phyloP scores from a whole-genome alignment of 2,888 invertebrate genomes.

The Xestia xanthographa region DNA sequence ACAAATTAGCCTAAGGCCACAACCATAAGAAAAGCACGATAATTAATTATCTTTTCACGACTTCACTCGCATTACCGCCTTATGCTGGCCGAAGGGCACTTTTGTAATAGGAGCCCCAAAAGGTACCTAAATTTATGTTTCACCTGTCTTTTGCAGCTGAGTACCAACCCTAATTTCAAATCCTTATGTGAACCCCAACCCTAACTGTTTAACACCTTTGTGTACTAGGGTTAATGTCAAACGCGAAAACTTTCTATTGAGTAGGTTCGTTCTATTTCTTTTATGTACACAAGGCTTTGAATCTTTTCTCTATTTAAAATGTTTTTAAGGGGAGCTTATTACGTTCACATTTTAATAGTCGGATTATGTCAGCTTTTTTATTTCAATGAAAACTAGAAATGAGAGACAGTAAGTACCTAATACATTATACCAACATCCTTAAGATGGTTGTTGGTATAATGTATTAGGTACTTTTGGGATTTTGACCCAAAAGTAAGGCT shows the following conservation, averaged over 20 bases:
- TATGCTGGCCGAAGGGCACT: conserved; percentile 77
- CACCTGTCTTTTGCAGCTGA: conserved; percentile 84
- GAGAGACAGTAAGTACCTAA: too few species aligned
- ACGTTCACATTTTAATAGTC: conserved; percentile 15
- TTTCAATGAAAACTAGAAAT: conserved; percentile 4
- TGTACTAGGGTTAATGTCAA: conserved; percentile 75
- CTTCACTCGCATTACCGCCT: conserved; percentile 65
- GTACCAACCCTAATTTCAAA: conserved; percentile 81
- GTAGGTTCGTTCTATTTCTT: conserved; percentile 44
- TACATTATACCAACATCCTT: too few species aligned
- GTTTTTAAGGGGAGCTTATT: not conserved
- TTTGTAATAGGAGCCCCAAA: conserved; percentile 83
- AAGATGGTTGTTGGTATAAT: too few species aligned
- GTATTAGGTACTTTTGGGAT: not conserved
- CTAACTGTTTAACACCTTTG: conserved; percentile 83
- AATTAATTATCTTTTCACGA: conserved; percentile 72
- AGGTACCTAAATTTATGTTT: conserved; percentile 84
- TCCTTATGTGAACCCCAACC: conserved; percentile 74
- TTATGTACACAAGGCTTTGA: conserved; percentile 25
- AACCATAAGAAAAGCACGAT: conserved; percentile 54
- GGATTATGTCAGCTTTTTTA: conserved; percentile 13
- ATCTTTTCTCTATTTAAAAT: conserved; percentile 28
- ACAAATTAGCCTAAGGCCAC: conserved; percentile 8
- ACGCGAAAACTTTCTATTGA: conserved; percentile 45
- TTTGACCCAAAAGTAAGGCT: not conserved